phyloP scores from a whole-genome alignment of 2,797 vertebrate species.

The Arnoldichthys spilopterus region DNA sequence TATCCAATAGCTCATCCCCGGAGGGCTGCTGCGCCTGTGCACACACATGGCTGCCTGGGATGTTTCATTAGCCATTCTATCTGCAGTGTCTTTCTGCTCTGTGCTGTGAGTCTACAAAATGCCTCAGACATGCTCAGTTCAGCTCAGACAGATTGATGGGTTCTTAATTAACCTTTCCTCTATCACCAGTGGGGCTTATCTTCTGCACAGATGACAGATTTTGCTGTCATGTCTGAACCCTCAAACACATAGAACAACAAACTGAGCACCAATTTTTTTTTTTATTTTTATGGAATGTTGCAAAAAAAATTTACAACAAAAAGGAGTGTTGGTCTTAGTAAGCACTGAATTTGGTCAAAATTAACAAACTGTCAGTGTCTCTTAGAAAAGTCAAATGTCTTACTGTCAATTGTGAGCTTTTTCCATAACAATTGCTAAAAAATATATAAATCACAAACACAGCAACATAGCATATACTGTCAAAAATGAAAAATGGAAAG shows the following conservation, averaged over 20 bases:
- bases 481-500: not conserved
- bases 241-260: constrained; percentile 6
- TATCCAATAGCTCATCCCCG: constrained; percentile 23
- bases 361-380: not conserved
- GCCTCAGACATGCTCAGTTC: constrained; percentile 31
- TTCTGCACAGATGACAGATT: constrained; percentile 24
- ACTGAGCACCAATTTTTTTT: not conserved
- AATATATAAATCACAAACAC: not conserved
- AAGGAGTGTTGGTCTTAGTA: not conserved
- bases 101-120: constrained; percentile 21
- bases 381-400: not conserved
- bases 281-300: not conserved
- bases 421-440: not conserved
- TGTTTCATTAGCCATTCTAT: constrained; percentile 44
- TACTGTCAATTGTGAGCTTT: not conserved
- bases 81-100: constrained; percentile 31
- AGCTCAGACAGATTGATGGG: constrained; percentile 32
- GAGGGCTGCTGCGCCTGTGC: constrained; percentile 37
- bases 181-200: constrained; percentile 14
- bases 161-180: constrained; percentile 48
- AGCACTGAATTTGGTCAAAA: not conserved
- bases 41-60: constrained; percentile 38
- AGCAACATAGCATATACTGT: not conserved
- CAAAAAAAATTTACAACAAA: not conserved
- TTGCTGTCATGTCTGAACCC: constrained; percentile 13